Evolutionary conservation across 2,113 vertebrate species (phyloP), one percentile per base, ranked within the genome.

Genomic region (Salvelinus alpinus): DNA sequence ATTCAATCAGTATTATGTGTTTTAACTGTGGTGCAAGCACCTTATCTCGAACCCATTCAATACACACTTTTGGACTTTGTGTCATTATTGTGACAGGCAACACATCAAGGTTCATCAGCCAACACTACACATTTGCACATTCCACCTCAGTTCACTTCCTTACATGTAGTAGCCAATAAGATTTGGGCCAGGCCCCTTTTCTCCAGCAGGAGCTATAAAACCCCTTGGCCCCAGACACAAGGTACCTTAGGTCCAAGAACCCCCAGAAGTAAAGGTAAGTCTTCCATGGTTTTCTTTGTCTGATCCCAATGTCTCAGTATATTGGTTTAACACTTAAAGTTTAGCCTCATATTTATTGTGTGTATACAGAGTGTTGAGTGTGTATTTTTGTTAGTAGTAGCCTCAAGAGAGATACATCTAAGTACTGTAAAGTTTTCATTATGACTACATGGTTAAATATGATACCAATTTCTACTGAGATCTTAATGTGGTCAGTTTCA

Each of bases 121-220:
- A 44, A 22, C 59, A 62, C 59, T 9, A 22, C 51, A 4, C 16
- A 54, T 54, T 54, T 54, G 51, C 51, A 54, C 59, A 62, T 62
- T 62, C 6, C 59, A 62, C 59, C 57, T 57, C 48, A 34, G 74
- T 14, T 81, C 85, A 84, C 64, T 31, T 65, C 25, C 64, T 64
- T 0, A 20, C 25, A 75, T 80, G 78, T 57, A 38, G 69, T 48
- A 70, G 14, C 31, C 75, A 77, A 83, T 86, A 65, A 77, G 11
- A 70, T 69, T 71, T 16, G 78, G 81, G 81, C 78, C 72, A 79
- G 80, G n/a, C 0, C 80, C 48, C 79, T 81, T 81, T 73, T 69
- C 47, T 71, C 34, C 16, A 4, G 59, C 14, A 4, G 64, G 11
- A 18, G 76, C 71, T 87, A 86, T 89, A 90, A 89, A 91, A 88